Evolutionary conservation across 1,140 invertebrate species (phyloP).

Genomic region (Cyrtorhinus lividipennis): DNA sequence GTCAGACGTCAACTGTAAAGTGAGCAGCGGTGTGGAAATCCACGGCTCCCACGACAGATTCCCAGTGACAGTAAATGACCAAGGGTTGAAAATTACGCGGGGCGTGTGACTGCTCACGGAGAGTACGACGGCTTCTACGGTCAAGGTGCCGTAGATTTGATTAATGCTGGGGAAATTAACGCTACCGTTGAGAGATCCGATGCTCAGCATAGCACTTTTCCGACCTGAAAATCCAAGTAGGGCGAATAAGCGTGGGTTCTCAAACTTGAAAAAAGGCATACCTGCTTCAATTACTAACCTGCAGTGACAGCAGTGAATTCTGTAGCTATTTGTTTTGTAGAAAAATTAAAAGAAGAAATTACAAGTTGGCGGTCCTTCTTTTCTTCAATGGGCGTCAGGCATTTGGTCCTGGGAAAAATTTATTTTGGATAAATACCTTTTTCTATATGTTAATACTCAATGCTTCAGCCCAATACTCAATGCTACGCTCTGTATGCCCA

Average conservation of each 20-base stretch:
- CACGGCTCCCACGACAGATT: conserved; percentile 42
- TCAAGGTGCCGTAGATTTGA: conserved; percentile 9
- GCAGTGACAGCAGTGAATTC: conserved; percentile 7
- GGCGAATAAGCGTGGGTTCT: too few species aligned
- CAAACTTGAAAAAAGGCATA: too few species aligned
- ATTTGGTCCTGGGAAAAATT: too few species aligned
- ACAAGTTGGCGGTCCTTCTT: neutral
- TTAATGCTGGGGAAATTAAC: conserved; percentile 5
- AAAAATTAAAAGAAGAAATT: conserved; percentile 14
- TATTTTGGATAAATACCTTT: too few species aligned
- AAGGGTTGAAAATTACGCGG: conserved; percentile 39
- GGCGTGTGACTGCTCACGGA: neutral
- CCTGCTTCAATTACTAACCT: too few species aligned
- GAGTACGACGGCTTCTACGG: neutral
- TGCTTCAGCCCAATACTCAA: too few species aligned
- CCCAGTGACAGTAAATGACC: conserved; percentile 35
- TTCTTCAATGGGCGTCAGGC: neutral
- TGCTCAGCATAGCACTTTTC: conserved; percentile 13
- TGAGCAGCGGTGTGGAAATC: conserved; percentile 24
- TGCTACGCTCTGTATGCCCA: too few species aligned
- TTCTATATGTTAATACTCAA: too few species aligned
- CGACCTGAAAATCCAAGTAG: conserved; percentile 5
- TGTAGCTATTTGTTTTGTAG: conserved; percentile 22
- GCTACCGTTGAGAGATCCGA: neutral
- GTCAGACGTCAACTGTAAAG: conserved; percentile 9